phyloP scores from a whole-genome alignment of 2,113 vertebrate genomes.

The Gadus chalcogrammus region DNA sequence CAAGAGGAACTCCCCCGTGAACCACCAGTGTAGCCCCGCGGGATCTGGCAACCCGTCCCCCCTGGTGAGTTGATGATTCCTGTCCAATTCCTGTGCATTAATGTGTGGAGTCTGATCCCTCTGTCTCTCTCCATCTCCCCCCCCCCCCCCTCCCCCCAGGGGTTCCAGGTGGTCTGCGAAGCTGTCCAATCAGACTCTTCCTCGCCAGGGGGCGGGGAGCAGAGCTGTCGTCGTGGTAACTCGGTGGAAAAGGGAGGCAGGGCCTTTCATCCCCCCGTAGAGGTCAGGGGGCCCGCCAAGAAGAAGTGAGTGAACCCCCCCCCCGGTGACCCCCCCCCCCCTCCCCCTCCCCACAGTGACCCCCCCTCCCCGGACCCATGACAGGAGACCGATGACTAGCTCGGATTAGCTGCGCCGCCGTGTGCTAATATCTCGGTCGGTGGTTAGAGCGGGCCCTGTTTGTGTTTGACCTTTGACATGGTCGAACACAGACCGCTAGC shows the following conservation, averaged over 20 bases:
- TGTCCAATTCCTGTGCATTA: neutral
- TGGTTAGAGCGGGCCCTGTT: too few species aligned
- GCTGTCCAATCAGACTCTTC: conserved; percentile 79
- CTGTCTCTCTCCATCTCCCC: neutral
- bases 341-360: neutral
- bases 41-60: conserved; percentile 81
- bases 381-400: neutral
- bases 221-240: conserved; percentile 89
- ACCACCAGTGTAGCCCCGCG: conserved; percentile 80
- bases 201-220: conserved; percentile 76
- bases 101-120: neutral
- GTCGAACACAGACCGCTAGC: too few species aligned
- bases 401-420: neutral
- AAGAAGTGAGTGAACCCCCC: conserved; percentile 79
- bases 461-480: too few species aligned
- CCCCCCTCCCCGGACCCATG: neutral
- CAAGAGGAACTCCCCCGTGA: conserved; percentile 91
- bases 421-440: too few species aligned
- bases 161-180: conserved; percentile 91
- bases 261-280: conserved; percentile 82
- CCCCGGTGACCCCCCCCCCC: too few species aligned
- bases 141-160: conserved; percentile 68
- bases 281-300: conserved; percentile 78
- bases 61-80: conserved; percentile 57
- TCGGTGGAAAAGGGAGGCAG: conserved; percentile 85